phyloP scores from a whole-genome alignment of 2,113 vertebrate species.

The Triplophysa siluroides region DNA sequence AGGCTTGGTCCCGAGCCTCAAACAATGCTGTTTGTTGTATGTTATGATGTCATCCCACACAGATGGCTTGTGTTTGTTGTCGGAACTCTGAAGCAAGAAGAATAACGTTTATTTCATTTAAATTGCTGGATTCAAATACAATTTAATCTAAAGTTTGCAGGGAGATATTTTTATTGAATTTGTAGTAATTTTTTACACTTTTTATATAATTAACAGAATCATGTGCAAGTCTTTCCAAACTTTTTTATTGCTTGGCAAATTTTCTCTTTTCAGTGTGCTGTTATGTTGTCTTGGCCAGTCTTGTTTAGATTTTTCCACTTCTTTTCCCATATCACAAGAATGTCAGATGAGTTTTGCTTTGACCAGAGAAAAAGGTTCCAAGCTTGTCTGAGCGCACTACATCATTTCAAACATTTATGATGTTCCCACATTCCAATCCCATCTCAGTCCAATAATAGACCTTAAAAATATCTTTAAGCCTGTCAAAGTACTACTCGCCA shows the following conservation, averaged over 20 bases:
- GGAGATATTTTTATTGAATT: neutral
- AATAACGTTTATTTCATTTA: constrained; percentile 9
- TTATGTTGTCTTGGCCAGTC: constrained; percentile 7
- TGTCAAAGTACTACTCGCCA: neutral
- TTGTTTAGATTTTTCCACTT: neutral
- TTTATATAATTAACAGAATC: constrained; percentile 11
- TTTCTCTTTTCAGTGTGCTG: constrained; percentile 3
- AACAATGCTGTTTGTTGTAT: constrained; percentile 49
- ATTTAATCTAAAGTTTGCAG: neutral
- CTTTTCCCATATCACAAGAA: neutral
- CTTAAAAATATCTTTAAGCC: neutral
- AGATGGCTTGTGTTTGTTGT: constrained; percentile 40
- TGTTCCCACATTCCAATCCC: neutral
- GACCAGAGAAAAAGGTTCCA: neutral
- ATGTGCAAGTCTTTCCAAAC: constrained; percentile 14
- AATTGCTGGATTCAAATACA: neutral
- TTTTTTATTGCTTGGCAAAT: neutral
- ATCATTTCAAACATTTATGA: constrained; percentile 15
- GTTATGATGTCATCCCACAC: constrained; percentile 32
- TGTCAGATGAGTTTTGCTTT: constrained; percentile 10
- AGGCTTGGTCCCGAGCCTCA: constrained; percentile 32
- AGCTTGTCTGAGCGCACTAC: constrained; percentile 4
- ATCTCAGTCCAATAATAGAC: neutral
- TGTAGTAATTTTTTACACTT: neutral
- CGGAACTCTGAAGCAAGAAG: neutral